Conservation (phyloP, 2,888 invertebrate genomes). For the Villa cingulata region DNA sequence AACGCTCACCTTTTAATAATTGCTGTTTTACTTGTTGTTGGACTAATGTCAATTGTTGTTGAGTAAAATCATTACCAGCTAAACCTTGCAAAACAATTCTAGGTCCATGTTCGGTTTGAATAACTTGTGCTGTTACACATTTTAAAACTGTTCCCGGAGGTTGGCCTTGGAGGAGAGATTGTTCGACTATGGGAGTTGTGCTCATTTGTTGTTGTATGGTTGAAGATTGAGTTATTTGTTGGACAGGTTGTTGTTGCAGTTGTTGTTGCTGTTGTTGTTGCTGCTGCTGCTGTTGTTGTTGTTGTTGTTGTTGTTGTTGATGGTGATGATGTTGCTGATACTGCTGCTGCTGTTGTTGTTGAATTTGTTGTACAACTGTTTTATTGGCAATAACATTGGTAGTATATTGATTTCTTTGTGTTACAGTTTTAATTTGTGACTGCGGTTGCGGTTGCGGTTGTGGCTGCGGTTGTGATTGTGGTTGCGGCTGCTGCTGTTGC, state of each 20-base stretch:
- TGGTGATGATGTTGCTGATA: slow-evolving; percentile 16
- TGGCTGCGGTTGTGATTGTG: slow-evolving; percentile 5
- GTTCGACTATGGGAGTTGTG: slow-evolving; percentile 40
- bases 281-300: slow-evolving; percentile 12
- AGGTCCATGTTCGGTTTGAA: slow-evolving; percentile 72
- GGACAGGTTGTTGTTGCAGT: slow-evolving; percentile 16
- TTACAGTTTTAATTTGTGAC: background rate
- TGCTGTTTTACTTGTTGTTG: slow-evolving; percentile 86
- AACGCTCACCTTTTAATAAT: slow-evolving; percentile 55
- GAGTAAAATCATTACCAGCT: slow-evolving; percentile 68
- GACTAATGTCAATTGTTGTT: slow-evolving; percentile 65
- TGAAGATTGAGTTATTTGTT: slow-evolving; percentile 14
- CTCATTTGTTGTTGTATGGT: slow-evolving; percentile 13
- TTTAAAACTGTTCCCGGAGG: slow-evolving; percentile 77
- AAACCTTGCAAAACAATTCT: slow-evolving; percentile 75
- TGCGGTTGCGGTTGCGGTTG: no score
- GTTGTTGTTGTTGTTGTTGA: slow-evolving; percentile 16
- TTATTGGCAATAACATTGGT: slow-evolving; percentile 14
- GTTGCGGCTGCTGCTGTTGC: slow-evolving; percentile 9
- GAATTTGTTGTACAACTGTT: slow-evolving; percentile 15
- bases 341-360: slow-evolving; percentile 9
- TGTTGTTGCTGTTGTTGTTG: background rate
- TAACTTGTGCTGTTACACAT: slow-evolving; percentile 75
- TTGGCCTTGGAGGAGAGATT: slow-evolving; percentile 60
- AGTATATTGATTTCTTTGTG: slow-evolving; percentile 16